Conservation (phyloP, 2,888 invertebrate species). For the Parnassius apollo region DNA sequence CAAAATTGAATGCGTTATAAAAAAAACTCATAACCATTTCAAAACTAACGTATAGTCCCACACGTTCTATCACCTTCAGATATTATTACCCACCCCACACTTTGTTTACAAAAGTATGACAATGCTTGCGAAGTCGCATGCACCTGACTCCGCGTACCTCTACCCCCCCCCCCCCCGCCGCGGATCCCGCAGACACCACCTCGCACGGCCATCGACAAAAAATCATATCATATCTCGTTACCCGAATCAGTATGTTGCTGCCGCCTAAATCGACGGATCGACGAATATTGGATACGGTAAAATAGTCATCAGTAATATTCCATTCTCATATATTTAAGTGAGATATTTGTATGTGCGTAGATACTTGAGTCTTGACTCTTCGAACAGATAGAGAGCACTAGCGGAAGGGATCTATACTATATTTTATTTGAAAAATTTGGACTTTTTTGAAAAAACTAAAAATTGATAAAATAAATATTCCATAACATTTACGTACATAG, state of each 20-base stretch:
- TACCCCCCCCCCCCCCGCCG: conserved; percentile 31
- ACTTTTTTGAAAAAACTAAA: no score
- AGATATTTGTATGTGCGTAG: no score
- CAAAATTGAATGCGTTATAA: no score
- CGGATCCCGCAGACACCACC: conserved; percentile 30
- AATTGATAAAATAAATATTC: no score
- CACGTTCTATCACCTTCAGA: conserved; percentile 22
- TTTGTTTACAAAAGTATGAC: conserved; percentile 20
- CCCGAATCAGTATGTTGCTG: conserved; percentile 64
- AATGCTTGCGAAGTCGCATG: conserved; percentile 48
- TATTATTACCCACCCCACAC: conserved; percentile 14
- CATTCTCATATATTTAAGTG: no score
- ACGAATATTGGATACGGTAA: conserved; percentile 41
- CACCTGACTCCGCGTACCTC: conserved; percentile 52
- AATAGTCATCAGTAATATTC: no score
- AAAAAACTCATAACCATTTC: no score
- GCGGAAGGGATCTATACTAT: no score
- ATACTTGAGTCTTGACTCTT: no score
- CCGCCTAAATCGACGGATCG: conserved; percentile 32
- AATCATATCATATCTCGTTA: conserved; percentile 73
- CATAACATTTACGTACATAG: no score
- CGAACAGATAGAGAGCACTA: no score
- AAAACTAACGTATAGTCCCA: background rate
- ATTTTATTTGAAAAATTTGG: no score
- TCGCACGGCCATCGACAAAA: conserved; percentile 43